These are phyloP conservation scores for Xyrichtys novacula DNA, from an alignment of 2,797 vertebrate genomes.

Conservation along the genomic window DNA sequence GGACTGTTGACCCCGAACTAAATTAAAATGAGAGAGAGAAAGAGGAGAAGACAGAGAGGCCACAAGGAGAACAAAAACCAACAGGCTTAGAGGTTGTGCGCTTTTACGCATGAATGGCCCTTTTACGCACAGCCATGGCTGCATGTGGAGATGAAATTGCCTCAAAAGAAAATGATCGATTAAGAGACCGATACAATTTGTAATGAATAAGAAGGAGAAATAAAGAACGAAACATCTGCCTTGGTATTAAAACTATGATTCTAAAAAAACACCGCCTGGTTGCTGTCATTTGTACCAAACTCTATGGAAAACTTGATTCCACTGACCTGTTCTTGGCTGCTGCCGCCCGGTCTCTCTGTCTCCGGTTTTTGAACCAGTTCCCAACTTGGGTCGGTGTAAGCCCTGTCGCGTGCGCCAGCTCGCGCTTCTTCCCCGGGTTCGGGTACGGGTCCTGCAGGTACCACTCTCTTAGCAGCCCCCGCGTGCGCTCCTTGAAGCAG, in stretches of 20 bases:
- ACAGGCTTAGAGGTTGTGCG: conserved; percentile 43
- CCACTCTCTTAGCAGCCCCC: conserved; percentile 97
- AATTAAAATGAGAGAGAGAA: conserved; percentile 18
- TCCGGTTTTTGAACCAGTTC: conserved; percentile 99
- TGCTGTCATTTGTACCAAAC: not conserved
- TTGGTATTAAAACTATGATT: not conserved
- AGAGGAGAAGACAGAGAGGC: conserved; percentile 14
- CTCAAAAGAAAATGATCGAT: not conserved
- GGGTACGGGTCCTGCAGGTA: conserved; percentile 99
- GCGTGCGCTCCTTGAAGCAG: conserved; percentile 98
- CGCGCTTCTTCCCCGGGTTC: conserved; percentile 97
- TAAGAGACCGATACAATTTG: not conserved
- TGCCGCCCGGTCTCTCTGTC: conserved; percentile 96
- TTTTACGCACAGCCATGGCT: conserved; percentile 53
- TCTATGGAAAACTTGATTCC: not conserved
- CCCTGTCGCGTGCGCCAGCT: conserved; percentile 97
- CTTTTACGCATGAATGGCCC: conserved; percentile 68
- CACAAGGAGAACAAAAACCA: conserved; percentile 34
- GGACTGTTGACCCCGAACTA: conserved; percentile 52
- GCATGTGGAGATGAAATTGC: conserved; percentile 22
- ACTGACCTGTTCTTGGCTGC: conserved; percentile 97
- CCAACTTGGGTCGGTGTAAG: conserved; percentile 98
- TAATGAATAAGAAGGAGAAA: not conserved
- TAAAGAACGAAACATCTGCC: too few species aligned
- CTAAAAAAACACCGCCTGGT: not conserved